A percentile compares a stretch with the other conserved stretches of the same genome.
Evolutionary conservation across 2,113 vertebrate genomes (phyloP).

Genomic region (Canis aureus): DNA sequence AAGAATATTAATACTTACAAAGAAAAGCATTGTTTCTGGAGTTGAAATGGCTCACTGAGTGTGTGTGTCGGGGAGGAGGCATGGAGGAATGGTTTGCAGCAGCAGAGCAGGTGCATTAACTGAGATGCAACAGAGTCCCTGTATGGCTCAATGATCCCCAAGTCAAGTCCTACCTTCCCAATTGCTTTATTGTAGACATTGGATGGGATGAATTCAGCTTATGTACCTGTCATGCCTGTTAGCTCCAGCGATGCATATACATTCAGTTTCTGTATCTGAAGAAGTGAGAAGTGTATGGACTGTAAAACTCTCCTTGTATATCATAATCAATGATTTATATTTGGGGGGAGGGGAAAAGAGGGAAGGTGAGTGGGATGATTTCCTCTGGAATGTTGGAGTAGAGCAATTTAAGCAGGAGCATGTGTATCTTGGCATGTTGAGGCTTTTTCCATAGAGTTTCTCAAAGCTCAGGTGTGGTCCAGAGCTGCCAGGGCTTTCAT

Average conservation of each 20-base stretch:
- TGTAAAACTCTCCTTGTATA: not conserved
- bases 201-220: not conserved
- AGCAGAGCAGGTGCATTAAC: not conserved
- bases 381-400: not conserved
- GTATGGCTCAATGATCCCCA: not conserved
- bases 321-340: not conserved
- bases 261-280: not conserved
- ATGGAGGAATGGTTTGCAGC: not conserved
- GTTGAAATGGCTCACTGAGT: not conserved
- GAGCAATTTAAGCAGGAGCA: not conserved
- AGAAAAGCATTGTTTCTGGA: not conserved
- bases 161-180: not conserved
- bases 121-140: not conserved
- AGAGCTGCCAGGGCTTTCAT: not conserved
- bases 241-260: not conserved
- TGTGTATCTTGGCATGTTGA: not conserved
- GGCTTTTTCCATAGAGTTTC: not conserved
- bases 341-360: not conserved
- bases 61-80: no score
- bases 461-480: not conserved
- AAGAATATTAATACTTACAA: not conserved
- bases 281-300: not conserved
- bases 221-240: not conserved
- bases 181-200: not conserved
- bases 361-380: not conserved